These are phyloP conservation scores for Sebastes vulpes DNA, from an alignment of 2,797 vertebrate genomes.

Conservation along the genomic window DNA sequence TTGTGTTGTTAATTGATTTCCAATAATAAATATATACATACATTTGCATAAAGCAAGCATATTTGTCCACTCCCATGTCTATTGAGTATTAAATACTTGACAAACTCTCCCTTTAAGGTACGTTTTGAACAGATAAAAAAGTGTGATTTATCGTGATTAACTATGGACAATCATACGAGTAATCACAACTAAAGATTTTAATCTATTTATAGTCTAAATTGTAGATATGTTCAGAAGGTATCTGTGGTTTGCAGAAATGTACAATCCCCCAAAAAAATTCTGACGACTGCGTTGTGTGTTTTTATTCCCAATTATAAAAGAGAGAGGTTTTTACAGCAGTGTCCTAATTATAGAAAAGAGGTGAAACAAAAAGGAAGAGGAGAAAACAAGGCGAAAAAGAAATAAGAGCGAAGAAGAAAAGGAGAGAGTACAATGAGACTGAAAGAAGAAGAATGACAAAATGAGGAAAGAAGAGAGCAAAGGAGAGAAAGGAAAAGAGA, in stretches of 20 bases:
- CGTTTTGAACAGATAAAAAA: too few species aligned
- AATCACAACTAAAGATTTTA: too few species aligned
- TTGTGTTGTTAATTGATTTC: too few species aligned
- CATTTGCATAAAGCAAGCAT: too few species aligned
- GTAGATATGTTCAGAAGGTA: too few species aligned
- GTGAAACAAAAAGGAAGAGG: background rate
- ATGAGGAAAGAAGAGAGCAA: background rate
- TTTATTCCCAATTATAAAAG: background rate
- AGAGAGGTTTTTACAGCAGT: background rate
- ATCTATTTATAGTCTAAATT: too few species aligned
- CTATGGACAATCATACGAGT: too few species aligned
- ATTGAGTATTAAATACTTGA: too few species aligned
- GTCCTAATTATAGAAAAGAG: background rate
- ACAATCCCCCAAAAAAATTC: background rate
- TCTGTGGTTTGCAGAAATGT: background rate
- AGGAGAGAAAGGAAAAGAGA: background rate
- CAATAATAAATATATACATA: too few species aligned
- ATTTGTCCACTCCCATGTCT: too few species aligned
- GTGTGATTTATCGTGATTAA: too few species aligned
- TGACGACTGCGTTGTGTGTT: background rate
- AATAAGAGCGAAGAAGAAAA: background rate
- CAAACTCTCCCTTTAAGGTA: too few species aligned
- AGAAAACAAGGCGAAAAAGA: background rate
- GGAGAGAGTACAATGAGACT: background rate
- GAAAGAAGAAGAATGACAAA: background rate